Evolutionary conservation across 2,888 invertebrate species (phyloP).

Genomic region (Spicauda simplicius): DNA sequence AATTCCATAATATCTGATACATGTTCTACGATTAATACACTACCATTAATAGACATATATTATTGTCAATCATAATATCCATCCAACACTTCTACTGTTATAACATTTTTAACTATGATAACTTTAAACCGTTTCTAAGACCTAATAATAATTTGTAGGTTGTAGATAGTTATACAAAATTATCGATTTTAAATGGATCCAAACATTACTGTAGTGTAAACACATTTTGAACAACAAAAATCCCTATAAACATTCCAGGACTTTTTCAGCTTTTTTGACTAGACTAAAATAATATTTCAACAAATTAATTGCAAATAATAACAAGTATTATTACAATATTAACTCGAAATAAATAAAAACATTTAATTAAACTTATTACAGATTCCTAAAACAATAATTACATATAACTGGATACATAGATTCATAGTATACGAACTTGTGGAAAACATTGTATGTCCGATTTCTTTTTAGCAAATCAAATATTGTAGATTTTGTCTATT

Average conservation of each 20-base stretch:
- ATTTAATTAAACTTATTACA: constrained; percentile 9
- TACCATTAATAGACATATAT: constrained; percentile 62
- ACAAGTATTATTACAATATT: constrained; percentile 39
- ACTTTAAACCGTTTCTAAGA: not conserved
- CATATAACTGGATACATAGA: constrained; percentile 1
- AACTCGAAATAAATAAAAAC: constrained; percentile 43
- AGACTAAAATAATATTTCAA: constrained; percentile 28
- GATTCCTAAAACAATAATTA: constrained; percentile 3
- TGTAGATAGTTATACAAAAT: not conserved
- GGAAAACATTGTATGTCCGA: not conserved
- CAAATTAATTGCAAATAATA: constrained; percentile 28
- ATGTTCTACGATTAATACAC: constrained; percentile 49
- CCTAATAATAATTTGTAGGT: not conserved
- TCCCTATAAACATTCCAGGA: too few relatives aligned
- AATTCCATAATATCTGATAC: constrained; percentile 63
- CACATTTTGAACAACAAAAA: too few relatives aligned
- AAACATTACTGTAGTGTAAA: not conserved
- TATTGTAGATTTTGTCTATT: too few relatives aligned
- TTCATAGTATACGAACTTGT: not conserved
- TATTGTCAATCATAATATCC: constrained; percentile 66
- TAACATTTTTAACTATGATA: constrained; percentile 11
- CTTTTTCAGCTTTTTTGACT: constrained; percentile 27
- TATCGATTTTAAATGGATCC: not conserved
- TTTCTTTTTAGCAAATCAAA: too few relatives aligned
- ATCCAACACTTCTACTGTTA: constrained; percentile 16